Evolutionary conservation across 2,888 invertebrate species (phyloP), one percentile per base, ranked within the genome.

Genomic region (Caenorhabditis angaria): DNA sequence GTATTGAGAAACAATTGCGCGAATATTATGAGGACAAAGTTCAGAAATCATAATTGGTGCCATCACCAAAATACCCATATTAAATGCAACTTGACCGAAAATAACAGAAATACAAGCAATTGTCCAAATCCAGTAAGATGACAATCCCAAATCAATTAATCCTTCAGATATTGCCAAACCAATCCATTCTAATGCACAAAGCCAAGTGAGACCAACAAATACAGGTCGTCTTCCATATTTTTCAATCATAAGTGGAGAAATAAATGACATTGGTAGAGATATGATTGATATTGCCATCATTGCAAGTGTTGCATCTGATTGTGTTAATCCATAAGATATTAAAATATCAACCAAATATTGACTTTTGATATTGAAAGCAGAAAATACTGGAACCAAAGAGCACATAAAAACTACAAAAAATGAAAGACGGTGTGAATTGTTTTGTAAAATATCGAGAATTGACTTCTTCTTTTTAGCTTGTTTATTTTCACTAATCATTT

Each of bases 31-130:
- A 14, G 85, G 84, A 48, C 81, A 82, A 60, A 85, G 54, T 63
- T 85, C 85, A 4, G 82, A 80, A 12, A 84, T 73, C 61, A 85
- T 72, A 51, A 85, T 83, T 24, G 84, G 81, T 2, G 82, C 80
- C 80, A 85, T 81, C 8, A 81, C 79, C 10, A 82, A 55, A 14
- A 84, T 74, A 20, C 85, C 85, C 66, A 85, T 66, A 61, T 80
- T 85, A 22, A 74, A 53, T 12, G 83, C 82, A 8, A 74, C 70
- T 54, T 81, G 80, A 1, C 84, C 85, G 18, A 82, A 25, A 3
- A 81, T 35, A 5, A 74, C 70, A 2, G 72, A 78, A 10, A 67
- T 5, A 41, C 73, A 70, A 0, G 78, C 78, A 24, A 73, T 50
- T 14, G 65, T 35, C 72, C 72, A 73, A 12, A 35, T 25, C 29